Percentiles rank a stretch among this genome's conserved stretches.
Evolutionary conservation across 2,113 vertebrate genomes (phyloP).

Genomic region (Tenrec ecaudatus): DNA sequence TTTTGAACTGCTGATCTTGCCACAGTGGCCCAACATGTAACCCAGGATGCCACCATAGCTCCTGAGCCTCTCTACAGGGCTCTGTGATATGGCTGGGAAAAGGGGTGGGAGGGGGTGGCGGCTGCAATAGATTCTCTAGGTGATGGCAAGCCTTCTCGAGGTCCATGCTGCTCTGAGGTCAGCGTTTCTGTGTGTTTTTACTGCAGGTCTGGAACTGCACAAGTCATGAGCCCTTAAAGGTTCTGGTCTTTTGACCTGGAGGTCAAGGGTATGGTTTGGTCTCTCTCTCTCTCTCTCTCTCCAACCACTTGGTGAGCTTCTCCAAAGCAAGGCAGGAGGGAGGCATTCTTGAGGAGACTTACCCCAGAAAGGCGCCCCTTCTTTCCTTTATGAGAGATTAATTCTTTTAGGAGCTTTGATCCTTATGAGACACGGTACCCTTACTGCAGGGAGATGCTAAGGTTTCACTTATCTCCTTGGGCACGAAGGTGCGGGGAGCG

Average conservation of each 20-base stretch:
- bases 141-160: fast-evolving
- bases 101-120: neutral
- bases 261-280: neutral
- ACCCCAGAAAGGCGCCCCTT: neutral
- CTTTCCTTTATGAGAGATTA: slow-evolving; percentile 39
- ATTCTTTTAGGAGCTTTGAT: slow-evolving; percentile 7
- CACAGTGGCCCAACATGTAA: too few relatives aligned
- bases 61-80: neutral
- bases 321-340: neutral
- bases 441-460: too few relatives aligned
- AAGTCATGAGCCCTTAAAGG: neutral
- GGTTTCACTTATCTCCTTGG: neutral
- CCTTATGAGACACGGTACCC: neutral
- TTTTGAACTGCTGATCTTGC: too few relatives aligned
- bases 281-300: neutral
- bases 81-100: neutral
- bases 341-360: neutral
- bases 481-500: fast-evolving
- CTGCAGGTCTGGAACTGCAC: neutral
- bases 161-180: slow-evolving; percentile 33
- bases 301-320: neutral
- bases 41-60: too few relatives aligned
- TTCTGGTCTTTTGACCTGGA: neutral
- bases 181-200: neutral
- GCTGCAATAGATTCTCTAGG: neutral